Conservation (phyloP, 2,888 invertebrate genomes). For the Microplitis manilae region DNA sequence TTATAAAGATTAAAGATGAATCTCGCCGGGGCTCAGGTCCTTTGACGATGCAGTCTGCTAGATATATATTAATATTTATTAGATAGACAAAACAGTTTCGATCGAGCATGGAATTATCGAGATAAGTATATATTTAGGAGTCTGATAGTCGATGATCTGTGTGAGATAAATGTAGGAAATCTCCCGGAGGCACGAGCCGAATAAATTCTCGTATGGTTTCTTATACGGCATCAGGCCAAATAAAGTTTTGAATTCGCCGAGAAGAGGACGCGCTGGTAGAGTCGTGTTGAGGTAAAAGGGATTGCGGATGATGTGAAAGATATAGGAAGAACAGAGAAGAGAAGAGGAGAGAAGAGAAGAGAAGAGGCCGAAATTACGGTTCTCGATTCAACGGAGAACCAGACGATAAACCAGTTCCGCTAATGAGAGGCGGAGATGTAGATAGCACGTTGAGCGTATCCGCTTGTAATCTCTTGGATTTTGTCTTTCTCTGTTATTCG, state of each 20-base stretch:
- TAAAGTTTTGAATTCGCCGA: too few relatives aligned
- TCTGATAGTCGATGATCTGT: background rate
- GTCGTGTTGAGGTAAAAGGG: background rate
- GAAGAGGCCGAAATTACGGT: slow-evolving; percentile 35
- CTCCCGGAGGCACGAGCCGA: background rate
- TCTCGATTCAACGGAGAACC: slow-evolving; percentile 33
- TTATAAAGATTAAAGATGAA: background rate
- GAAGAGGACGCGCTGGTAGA: too few relatives aligned
- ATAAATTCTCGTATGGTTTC: background rate
- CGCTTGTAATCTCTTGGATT: slow-evolving; percentile 43
- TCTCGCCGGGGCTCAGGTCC: background rate
- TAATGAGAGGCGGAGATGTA: slow-evolving; percentile 56
- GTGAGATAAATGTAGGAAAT: background rate
- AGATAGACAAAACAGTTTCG: background rate
- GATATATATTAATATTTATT: background rate
- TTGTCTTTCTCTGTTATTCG: slow-evolving; percentile 28
- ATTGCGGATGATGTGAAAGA: background rate
- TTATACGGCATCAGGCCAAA: too few relatives aligned
- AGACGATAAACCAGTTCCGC: slow-evolving; percentile 56
- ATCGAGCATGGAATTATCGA: background rate
- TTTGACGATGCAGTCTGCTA: background rate
- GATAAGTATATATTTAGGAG: background rate
- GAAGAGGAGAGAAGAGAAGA: slow-evolving; percentile 37
- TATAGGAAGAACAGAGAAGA: slow-evolving; percentile 23
- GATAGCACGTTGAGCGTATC: slow-evolving; percentile 49